phyloP scores from a whole-genome alignment of 2,888 invertebrate species.

The Unio pictorum region DNA sequence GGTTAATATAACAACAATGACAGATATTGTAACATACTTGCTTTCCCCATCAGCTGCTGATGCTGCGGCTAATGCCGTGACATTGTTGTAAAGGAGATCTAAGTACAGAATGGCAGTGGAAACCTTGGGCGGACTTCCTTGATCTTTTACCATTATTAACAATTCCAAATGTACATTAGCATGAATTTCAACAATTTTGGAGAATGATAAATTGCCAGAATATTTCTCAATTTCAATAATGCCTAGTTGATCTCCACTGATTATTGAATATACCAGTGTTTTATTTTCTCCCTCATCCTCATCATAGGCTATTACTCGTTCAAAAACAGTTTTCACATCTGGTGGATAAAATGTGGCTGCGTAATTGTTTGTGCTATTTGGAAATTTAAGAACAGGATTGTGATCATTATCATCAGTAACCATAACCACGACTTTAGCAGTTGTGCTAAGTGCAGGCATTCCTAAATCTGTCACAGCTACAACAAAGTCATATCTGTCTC shows the following conservation, averaged over 20 bases:
- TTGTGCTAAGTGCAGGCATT: slow-evolving; percentile 35
- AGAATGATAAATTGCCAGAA: slow-evolving; percentile 21
- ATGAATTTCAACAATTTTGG: not conserved
- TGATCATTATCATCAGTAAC: slow-evolving; percentile 56
- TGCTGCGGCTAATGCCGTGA: too few species aligned
- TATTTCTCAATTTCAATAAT: slow-evolving; percentile 30
- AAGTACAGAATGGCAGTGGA: too few species aligned
- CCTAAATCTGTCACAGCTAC: slow-evolving; percentile 51
- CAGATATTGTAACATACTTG: slow-evolving; percentile 42
- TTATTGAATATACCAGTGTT: slow-evolving; percentile 35
- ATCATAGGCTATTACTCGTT: slow-evolving; percentile 38
- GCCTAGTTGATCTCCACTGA: slow-evolving; percentile 34
- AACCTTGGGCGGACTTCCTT: too few species aligned
- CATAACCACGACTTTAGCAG: slow-evolving; percentile 41
- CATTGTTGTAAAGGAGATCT: too few species aligned
- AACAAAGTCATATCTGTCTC: slow-evolving; percentile 44
- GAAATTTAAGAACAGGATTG: slow-evolving; percentile 51
- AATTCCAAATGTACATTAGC: too few species aligned
- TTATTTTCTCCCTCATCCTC: slow-evolving; percentile 41
- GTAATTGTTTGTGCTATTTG: slow-evolving; percentile 50
- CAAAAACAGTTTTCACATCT: slow-evolving; percentile 24
- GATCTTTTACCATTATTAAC: too few species aligned
- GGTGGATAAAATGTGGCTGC: slow-evolving; percentile 35
- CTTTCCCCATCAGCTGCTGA: slow-evolving; percentile 9
- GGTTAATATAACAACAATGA: slow-evolving; percentile 47